Base-by-base conservation (phyloP, 92 coral and sea anemone genomes). In the Porites evermanni region DNA sequence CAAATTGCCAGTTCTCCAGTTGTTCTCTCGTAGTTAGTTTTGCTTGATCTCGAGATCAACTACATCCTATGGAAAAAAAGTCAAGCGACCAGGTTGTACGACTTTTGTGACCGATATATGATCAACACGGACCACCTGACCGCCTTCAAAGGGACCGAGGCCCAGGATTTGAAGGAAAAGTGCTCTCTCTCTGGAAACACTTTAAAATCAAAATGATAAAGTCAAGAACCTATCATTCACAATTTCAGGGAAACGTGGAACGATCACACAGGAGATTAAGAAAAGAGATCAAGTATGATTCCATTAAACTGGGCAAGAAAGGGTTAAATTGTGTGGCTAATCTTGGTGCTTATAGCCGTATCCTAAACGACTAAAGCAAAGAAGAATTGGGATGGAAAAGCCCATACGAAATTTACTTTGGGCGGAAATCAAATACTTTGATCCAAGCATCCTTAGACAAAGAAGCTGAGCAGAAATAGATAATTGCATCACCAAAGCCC, bases 351-450 rank as follows among this genome's bases (percentile, higher is more conserved):
- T 88, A 81, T 47, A 59, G 20, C 16, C 72, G 78, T 53, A 88
- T 76, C 65, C 70, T 88, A 16, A 82, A 88, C 77, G 56, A 67
- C 7, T 76, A 79, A 63, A 72, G 77, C 21, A 86, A 85, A 53
- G 90, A 86, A 79, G 84, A 85, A 63, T 86, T 70, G 32, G 73
- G 85, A 54, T 80, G 90, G 90, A 70, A 59, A 78, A 38, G 54
- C 17, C 86, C 80, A 53, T 85, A 79, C 76, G 78, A 87, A 67
- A 19, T 82, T 12, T 88, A 74, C 59, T 88, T 61, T 75, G 83
- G 83, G 16, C 78, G 72, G 17, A 88, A 82, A 77, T 82, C 87
- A 47, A 65, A 88, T 72, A 76, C 67, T 4, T 77, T 87, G 12
- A 80, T 79, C 70, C 81, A 81, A 63, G 82, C 83, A 18, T 24